Conservation (phyloP, 2,888 invertebrate genomes). For the Invenusta paracnida region DNA sequence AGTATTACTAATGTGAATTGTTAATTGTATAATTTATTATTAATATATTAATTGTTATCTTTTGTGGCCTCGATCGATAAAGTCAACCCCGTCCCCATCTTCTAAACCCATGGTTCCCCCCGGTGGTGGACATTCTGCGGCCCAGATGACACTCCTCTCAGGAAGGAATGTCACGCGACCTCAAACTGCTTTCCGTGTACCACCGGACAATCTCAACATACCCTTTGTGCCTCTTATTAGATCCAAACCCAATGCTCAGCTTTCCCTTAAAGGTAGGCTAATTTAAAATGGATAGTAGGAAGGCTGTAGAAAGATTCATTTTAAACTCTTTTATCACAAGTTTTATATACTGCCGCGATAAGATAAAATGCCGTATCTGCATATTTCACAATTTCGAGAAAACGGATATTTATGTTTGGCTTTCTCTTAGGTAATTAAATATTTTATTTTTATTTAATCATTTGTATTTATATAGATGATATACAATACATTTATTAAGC, state of each 20-base stretch:
- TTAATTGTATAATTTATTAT: too few relatives aligned
- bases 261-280: background rate
- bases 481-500: background rate
- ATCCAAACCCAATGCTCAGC: background rate
- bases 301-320: too few relatives aligned
- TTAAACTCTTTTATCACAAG: too few relatives aligned
- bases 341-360: too few relatives aligned
- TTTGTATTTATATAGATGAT: background rate
- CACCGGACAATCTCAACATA: background rate
- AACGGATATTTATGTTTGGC: background rate
- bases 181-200: background rate
- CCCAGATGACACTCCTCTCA: constrained; percentile 1
- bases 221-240: background rate
- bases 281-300: too few relatives aligned
- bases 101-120: background rate
- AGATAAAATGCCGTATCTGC: background rate
- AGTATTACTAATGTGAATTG: too few relatives aligned
- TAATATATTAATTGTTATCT: too few relatives aligned
- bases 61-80: too few relatives aligned
- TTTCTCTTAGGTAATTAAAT: background rate
- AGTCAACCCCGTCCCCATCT: background rate
- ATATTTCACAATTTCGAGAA: background rate
- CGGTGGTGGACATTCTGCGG: background rate
- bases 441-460: background rate
- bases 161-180: background rate